These are phyloP conservation scores for Epinotia bilunana DNA, from an alignment of 2,888 invertebrate genomes.

Conservation along the genomic window DNA sequence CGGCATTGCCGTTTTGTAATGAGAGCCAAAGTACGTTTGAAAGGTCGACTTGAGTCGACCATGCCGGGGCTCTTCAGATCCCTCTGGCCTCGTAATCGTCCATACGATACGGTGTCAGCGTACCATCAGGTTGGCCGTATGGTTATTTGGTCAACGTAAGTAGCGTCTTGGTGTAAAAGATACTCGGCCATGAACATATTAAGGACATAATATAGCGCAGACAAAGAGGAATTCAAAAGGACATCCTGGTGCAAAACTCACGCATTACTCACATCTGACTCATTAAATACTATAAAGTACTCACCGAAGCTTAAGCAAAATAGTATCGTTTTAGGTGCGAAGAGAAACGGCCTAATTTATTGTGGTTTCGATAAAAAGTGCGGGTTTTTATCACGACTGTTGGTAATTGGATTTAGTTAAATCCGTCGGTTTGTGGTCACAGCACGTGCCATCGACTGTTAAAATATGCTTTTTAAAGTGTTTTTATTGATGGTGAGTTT, in stretches of 20 bases:
- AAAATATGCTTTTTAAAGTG: conserved; percentile 31
- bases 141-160: too few species aligned
- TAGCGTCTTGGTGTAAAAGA: too few species aligned
- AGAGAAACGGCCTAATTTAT: conserved; percentile 50
- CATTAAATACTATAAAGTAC: conserved; percentile 24
- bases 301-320: conserved; percentile 3
- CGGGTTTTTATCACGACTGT: conserved; percentile 42
- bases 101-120: background rate
- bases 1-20: too few species aligned
- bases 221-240: conserved; percentile 12
- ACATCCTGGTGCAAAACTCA: conserved; percentile 31
- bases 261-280: conserved; percentile 34
- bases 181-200: conserved; percentile 8
- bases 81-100: too few species aligned
- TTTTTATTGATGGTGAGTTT: conserved; percentile 35
- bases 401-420: conserved; percentile 37
- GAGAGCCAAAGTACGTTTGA: too few species aligned
- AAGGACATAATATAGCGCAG: background rate
- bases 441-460: conserved; percentile 4
- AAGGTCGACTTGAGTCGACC: too few species aligned
- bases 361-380: conserved; percentile 40
- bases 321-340: conserved; percentile 6
- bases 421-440: conserved; percentile 17
- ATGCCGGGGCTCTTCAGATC: too few species aligned
- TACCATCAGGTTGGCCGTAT: background rate